phyloP scores from a whole-genome alignment of 2,113 vertebrate genomes.

The Poecile atricapillus region DNA sequence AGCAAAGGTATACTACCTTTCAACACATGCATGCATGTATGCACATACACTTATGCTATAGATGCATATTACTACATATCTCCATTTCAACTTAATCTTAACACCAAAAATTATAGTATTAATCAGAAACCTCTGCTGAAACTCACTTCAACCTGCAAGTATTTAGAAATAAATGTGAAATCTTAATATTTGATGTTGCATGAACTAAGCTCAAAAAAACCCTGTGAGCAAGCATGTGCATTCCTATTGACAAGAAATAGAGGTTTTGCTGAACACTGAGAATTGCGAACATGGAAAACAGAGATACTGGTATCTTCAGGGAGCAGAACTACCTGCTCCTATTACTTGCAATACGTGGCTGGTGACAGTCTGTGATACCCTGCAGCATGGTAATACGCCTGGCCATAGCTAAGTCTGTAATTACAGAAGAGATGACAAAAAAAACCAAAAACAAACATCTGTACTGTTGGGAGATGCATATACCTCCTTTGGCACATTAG shows the following conservation, averaged over 20 bases:
- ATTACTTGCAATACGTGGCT: not conserved
- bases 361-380: not conserved
- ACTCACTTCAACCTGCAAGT: not conserved
- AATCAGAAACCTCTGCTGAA: not conserved
- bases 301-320: not conserved
- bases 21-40: rapidly evolving
- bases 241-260: not conserved
- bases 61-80: not conserved
- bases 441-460: not conserved
- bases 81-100: not conserved
- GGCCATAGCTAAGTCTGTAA: not conserved
- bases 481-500: not conserved
- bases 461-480: not conserved
- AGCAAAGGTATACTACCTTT: not conserved
- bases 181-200: not conserved
- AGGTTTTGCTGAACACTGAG: not conserved
- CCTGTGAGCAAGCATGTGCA: not conserved
- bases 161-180: not conserved
- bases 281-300: not conserved
- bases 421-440: not conserved
- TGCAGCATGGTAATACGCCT: not conserved
- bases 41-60: not conserved
- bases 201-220: not conserved
- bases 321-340: not conserved
- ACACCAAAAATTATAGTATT: not conserved